Evolutionary conservation across 2,113 vertebrate genomes (phyloP).

Genomic region (Leptocoma aspasia): DNA sequence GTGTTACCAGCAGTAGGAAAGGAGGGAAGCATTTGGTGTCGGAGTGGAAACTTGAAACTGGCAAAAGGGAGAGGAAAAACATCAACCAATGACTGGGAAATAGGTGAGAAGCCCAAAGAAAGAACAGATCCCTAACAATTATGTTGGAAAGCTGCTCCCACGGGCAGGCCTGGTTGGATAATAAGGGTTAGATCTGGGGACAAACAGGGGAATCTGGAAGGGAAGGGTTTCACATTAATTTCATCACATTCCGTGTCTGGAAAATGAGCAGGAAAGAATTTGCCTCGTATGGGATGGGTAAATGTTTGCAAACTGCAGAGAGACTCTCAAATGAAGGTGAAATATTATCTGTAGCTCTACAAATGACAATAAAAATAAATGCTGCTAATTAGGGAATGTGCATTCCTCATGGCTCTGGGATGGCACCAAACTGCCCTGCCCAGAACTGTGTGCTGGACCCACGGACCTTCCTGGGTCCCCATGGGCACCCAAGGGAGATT

Average conservation of each 20-base stretch:
- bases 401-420: neutral
- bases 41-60: neutral
- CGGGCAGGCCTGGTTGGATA: neutral
- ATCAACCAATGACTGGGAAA: neutral
- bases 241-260: fast-evolving
- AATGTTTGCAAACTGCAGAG: neutral
- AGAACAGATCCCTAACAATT: neutral
- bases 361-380: neutral
- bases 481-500: fast-evolving
- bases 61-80: constrained; percentile 4
- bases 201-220: neutral
- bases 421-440: neutral
- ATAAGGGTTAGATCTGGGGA: neutral
- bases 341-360: neutral
- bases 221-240: neutral
- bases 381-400: neutral
- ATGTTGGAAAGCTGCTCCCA: neutral
- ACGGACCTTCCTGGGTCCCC: neutral
- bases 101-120: neutral
- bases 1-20: constrained; percentile 28
- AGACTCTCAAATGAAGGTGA: neutral
- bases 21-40: constrained; percentile 16
- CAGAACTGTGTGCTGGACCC: neutral
- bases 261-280: neutral
- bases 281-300: fast-evolving